A percentile compares a stretch with the other conserved stretches of the same genome.
These are phyloP conservation scores for Sus scrofa DNA, from an alignment of 2,113 vertebrate genomes.

Conservation along the genomic window DNA sequence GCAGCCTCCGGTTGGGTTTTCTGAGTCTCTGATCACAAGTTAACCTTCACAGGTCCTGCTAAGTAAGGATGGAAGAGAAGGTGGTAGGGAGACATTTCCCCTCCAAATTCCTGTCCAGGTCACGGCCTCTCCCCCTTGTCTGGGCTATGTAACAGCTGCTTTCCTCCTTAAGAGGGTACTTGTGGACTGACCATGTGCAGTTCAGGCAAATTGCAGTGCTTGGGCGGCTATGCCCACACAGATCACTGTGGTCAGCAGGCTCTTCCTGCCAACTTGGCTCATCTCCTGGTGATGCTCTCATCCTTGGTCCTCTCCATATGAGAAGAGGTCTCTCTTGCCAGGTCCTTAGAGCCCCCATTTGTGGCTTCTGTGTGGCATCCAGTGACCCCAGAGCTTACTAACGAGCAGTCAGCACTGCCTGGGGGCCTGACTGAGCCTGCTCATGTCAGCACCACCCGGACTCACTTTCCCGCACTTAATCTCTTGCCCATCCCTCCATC, in stretches of 20 bases:
- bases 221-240: not conserved
- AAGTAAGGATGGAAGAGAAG: not conserved
- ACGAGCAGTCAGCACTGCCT: not conserved
- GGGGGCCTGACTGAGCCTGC: not conserved
- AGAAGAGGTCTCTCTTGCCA: not conserved
- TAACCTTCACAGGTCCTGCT: not conserved
- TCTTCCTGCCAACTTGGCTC: too few relatives aligned
- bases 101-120: not conserved
- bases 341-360: not conserved
- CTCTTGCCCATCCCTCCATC: not conserved
- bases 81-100: not conserved
- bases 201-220: not conserved
- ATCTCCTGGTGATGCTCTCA: not conserved
- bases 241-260: not conserved
- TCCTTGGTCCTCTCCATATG: not conserved
- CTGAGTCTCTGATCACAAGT: not conserved
- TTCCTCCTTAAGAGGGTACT: not conserved
- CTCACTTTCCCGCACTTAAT: not conserved
- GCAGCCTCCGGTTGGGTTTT: not conserved
- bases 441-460: not conserved
- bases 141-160: not conserved
- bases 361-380: not conserved
- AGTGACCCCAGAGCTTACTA: not conserved
- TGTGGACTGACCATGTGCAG: not conserved
- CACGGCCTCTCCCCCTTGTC: not conserved